Evolutionary conservation across 2,797 vertebrate species (phyloP).

Genomic region (Sparus aurata): DNA sequence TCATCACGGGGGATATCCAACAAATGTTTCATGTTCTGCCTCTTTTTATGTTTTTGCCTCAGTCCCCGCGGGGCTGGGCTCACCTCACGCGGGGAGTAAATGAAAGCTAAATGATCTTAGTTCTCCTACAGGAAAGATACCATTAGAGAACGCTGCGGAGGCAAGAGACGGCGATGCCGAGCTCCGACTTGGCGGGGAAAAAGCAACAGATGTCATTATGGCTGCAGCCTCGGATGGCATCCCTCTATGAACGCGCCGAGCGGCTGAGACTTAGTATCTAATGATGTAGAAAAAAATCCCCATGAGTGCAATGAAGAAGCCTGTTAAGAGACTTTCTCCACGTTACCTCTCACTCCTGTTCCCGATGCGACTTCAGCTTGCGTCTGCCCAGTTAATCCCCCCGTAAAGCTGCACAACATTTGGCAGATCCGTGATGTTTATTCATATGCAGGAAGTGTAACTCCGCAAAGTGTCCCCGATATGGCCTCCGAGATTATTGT

Average conservation of each 20-base stretch:
- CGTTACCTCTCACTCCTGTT: conserved; percentile 37
- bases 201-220: conserved; percentile 76
- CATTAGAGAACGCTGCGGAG: conserved; percentile 72
- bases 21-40: conserved; percentile 63
- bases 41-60: conserved; percentile 58
- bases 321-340: conserved; percentile 56
- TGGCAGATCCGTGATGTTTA: conserved; percentile 24
- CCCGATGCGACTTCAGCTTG: conserved; percentile 54
- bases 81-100: conserved; percentile 79
- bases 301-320: conserved; percentile 51
- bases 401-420: conserved; percentile 36
- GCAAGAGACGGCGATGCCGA: conserved; percentile 46
- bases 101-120: conserved; percentile 79
- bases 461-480: background rate
- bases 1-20: conserved; percentile 58
- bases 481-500: conserved; percentile 26
- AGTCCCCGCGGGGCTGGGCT: conserved; percentile 65
- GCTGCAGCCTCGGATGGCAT: conserved; percentile 51
- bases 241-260: conserved; percentile 49
- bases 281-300: conserved; percentile 73
- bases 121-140: conserved; percentile 66
- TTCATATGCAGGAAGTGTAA: conserved; percentile 2
- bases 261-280: conserved; percentile 63
- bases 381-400: conserved; percentile 54
- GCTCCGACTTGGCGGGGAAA: conserved; percentile 57